These are phyloP conservation scores for Aramus guarauna DNA, from an alignment of 2,113 vertebrate species.

Conservation along the genomic window DNA sequence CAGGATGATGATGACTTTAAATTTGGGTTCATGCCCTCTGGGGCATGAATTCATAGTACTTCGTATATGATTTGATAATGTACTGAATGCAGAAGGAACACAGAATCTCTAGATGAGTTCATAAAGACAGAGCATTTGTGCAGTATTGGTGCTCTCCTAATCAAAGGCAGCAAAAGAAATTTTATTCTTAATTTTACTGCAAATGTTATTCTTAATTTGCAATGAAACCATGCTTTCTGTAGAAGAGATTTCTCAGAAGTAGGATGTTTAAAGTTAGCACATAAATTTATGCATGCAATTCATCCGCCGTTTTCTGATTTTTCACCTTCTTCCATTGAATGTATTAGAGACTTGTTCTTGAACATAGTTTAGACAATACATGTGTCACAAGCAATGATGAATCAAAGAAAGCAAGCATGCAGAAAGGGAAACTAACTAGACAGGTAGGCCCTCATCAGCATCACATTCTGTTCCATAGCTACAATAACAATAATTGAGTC, in stretches of 20 bases:
- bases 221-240: neutral
- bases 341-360: slow-evolving; percentile 52
- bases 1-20: slow-evolving; percentile 51
- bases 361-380: slow-evolving; percentile 60
- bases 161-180: neutral
- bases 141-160: neutral
- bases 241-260: neutral
- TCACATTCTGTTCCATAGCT: slow-evolving; percentile 21
- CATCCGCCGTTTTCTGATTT: neutral
- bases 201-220: neutral
- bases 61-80: slow-evolving; percentile 22
- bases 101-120: slow-evolving; percentile 1
- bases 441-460: slow-evolving; percentile 66
- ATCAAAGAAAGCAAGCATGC: slow-evolving; percentile 58
- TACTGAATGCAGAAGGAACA: neutral
- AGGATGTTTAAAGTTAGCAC: neutral
- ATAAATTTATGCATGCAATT: neutral
- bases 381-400: slow-evolving; percentile 71
- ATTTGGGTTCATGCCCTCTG: slow-evolving; percentile 56
- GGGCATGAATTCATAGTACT: slow-evolving; percentile 52
- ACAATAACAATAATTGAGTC: slow-evolving; percentile 63
- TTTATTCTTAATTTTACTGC: neutral
- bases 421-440: slow-evolving; percentile 65
- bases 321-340: slow-evolving; percentile 32
- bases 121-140: neutral